Base-by-base conservation (phyloP, 2,888 invertebrate genomes). In the Dysmachus trigonus region DNA sequence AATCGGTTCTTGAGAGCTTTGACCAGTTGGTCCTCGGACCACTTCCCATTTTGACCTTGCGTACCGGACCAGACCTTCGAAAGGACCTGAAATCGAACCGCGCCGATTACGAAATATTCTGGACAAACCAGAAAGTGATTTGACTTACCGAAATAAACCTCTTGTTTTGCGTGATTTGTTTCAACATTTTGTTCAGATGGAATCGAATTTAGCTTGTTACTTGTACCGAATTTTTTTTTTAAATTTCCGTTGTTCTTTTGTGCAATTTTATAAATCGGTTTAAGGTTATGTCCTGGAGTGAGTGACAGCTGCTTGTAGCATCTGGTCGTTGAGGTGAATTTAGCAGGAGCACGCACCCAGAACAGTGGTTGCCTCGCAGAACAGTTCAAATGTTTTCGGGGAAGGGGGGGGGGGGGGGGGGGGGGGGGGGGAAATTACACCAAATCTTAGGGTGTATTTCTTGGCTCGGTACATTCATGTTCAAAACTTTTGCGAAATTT, bases 1-100 rank as follows among this genome's bases (percentile, higher is more conserved):
- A 88, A 88, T 76, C 81, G 51, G 10, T 27, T 6, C 74, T 86
- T 71, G 8, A 88, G 84, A 31, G 84, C 79, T 6, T 87, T 30
- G 5, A 83, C 77, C 76, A 88, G 73, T 30, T 88, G 84, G 13
- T 87, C 27, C 87, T 88, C 87, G 0, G 88, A 84, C 27, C 85
- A 87, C 77, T 88, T 88, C 15, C 83, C 31, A 4, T 22, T 31
- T 27, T 27, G 53, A 0, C 71, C 86, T 38, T 87, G 86, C 27
- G 86, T 18, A 1, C 88, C 88, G 0, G 87, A 87, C 88, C 88
- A 88, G 10, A 88, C 86, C 30, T 84, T 85, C 30, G 88, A 87
- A 8, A 88, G 33, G 1, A 88, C 27, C 88, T 88, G 27, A 30
- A 41, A 41, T 41, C 86, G 13, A 83, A 27, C 38, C 15, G 27